Base-by-base conservation (phyloP, 2,888 invertebrate species). In the Diloba caeruleocephala region DNA sequence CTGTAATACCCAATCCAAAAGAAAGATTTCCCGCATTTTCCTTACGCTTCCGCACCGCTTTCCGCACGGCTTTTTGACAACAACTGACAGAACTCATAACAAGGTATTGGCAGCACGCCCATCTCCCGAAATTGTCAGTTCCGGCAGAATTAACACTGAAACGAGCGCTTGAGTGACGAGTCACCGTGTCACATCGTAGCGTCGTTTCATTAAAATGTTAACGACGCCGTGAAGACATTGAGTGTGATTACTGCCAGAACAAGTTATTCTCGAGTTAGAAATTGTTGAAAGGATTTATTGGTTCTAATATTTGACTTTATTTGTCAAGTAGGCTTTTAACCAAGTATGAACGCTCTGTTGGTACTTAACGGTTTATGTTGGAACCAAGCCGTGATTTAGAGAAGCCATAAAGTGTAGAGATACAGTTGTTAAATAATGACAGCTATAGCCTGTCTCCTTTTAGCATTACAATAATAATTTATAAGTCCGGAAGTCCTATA, bases 141-240 rank as follows among this genome's bases (percentile, higher is more conserved):
- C 32, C 15, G 36, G 43, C 41, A 28, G 51, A 37, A 42, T 49
- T 64, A 29, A 59, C 54, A 64, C 58, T 33, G 38, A 42, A 34
- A 43, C 49, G 52, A 48, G 50, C 39, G 41, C 5, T 21, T 10
- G 31, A 53, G 25, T 42, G 39, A 52, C 33, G 43, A 53, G 38
- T n/a, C 19, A 17, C 21, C 32, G 13, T 43, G 31, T 48, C 41
- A 39, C 28, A 25, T 37, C 31, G 52, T 33, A 28, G 6, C 50
- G 34, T 13, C 29, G 37, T 71, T 68, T 71, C 61, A 67, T 67
- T 71, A 71, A 46, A 71, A 56, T 48, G 38, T 6, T 71, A 67
- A 67, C 67, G 50, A 43, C 46, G 13, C 29, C 28, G 38, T 12
- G 36, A 60, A 48, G 56, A 12, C 44, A 46, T 42, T 45, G 44